A percentile compares a stretch with the other conserved stretches of the same genome.
phyloP scores from a whole-genome alignment of 1,140 invertebrate genomes.

The Drosophila sturtevanti region DNA sequence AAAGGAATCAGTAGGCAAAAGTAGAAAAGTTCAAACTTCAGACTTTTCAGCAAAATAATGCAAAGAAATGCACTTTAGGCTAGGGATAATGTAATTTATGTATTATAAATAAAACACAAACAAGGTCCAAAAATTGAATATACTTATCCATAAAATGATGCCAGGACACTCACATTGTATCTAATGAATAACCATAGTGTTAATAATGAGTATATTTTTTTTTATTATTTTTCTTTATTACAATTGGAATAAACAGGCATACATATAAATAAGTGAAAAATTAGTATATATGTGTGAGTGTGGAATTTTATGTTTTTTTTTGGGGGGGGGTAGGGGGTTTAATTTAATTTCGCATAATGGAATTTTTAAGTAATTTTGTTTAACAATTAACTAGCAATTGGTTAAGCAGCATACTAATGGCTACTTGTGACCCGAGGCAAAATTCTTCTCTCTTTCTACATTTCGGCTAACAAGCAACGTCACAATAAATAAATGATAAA shows the following conservation, averaged over 20 bases:
- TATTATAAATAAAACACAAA: no score
- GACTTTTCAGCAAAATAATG: constrained; percentile 24
- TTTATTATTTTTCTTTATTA: constrained; percentile 33
- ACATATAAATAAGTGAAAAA: not conserved
- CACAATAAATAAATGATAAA: constrained; percentile 67
- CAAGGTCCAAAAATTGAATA: no score
- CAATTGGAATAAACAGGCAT: constrained; percentile 41
- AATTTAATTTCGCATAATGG: constrained; percentile 51
- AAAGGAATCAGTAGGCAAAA: constrained; percentile 40
- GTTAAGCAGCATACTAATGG: constrained; percentile 58
- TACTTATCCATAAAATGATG: no score
- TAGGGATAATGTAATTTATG: constrained; percentile 15
- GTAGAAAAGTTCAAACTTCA: constrained; percentile 59
- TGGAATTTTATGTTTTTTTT: not conserved
- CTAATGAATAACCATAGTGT: no score
- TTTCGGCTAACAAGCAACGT: constrained; percentile 40
- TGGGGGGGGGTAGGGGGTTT: not conserved
- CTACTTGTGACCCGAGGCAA: constrained; percentile 19
- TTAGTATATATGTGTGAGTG: not conserved
- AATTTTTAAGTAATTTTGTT: constrained; percentile 64
- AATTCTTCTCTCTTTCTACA: not conserved
- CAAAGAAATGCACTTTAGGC: not conserved
- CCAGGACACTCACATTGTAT: no score
- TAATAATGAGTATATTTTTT: constrained; percentile 18
- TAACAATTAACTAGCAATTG: constrained; percentile 61